A percentile compares a stretch with the other conserved stretches of the same genome.
Conservation (phyloP, 2,113 vertebrate genomes). For the Crotalus helleri region DNA sequence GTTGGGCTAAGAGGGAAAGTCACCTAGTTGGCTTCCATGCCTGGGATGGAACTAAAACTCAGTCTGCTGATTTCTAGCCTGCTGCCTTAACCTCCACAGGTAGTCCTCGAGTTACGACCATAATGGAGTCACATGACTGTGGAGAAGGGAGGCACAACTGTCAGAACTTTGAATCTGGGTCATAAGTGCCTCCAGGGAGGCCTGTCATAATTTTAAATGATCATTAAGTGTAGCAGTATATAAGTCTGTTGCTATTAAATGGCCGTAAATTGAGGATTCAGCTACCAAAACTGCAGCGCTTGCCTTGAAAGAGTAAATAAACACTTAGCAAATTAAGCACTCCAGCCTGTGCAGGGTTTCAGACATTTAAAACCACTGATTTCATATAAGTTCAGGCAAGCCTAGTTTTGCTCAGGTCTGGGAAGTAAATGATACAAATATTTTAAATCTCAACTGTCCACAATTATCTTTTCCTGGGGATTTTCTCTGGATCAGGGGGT, state of each 20-base stretch:
- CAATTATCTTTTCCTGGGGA: not conserved
- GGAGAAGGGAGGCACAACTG: not conserved
- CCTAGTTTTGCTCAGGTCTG: not conserved
- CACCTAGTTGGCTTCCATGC: not conserved
- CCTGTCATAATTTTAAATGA: not conserved
- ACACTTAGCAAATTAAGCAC: not conserved
- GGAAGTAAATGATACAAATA: not conserved
- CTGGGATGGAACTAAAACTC: not conserved
- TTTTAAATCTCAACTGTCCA: slow-evolving; percentile 5
- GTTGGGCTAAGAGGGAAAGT: not conserved
- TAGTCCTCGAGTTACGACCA: not conserved
- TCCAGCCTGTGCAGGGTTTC: not conserved
- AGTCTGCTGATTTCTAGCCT: not conserved
- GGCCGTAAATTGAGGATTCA: not conserved
- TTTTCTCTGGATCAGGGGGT: not conserved
- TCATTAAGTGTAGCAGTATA: not conserved
- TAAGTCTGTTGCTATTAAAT: not conserved
- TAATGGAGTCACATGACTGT: not conserved
- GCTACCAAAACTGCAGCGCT: not conserved
- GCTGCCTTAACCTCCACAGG: not conserved
- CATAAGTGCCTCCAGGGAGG: not conserved
- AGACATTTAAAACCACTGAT: accelerated
- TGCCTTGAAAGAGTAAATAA: not conserved
- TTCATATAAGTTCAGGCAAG: not conserved
- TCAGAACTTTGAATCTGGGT: not conserved